phyloP scores from a whole-genome alignment of 2,113 vertebrate genomes.

The Cacatua alba region DNA sequence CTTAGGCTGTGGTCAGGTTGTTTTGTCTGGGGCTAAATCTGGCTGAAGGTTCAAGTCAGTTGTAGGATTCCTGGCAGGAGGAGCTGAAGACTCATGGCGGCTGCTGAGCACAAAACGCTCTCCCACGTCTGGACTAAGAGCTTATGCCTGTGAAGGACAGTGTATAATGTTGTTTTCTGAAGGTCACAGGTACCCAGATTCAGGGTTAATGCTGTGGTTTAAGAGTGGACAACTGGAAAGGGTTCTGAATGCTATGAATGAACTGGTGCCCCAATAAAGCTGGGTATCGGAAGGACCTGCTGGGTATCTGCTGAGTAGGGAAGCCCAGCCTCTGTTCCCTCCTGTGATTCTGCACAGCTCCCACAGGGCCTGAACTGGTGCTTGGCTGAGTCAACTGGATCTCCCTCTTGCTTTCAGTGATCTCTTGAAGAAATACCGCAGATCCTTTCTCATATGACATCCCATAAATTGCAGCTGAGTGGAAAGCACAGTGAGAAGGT shows the following conservation, averaged over 20 bases:
- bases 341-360: background rate
- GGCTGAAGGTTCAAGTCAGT: background rate
- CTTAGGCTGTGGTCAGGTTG: background rate
- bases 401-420: background rate
- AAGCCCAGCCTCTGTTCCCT: background rate
- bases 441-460: accelerated
- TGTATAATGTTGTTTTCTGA: background rate
- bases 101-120: background rate
- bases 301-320: background rate
- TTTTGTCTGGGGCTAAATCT: background rate
- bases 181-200: background rate
- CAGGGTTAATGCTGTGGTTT: background rate
- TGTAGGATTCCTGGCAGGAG: background rate
- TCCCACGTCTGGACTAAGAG: background rate
- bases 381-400: background rate
- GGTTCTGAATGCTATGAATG: background rate
- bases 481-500: background rate
- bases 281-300: background rate
- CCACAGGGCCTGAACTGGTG: background rate
- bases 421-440: background rate
- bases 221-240: background rate
- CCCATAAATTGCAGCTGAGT: background rate
- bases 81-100: background rate
- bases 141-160: background rate
- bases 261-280: background rate